Conservation (phyloP, 2,888 invertebrate genomes). For the Patella caerulea region DNA sequence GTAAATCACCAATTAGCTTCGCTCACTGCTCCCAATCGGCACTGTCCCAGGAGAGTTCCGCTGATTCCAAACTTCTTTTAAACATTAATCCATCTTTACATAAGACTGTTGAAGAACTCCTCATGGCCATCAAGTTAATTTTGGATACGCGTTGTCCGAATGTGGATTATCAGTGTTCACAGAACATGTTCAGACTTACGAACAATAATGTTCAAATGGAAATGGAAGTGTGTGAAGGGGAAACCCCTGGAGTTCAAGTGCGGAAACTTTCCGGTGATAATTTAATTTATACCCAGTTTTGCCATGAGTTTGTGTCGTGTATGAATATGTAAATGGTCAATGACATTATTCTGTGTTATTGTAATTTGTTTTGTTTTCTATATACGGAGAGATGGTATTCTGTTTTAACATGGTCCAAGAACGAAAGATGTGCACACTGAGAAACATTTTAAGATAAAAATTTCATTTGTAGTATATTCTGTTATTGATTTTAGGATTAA, state of each 20-base stretch:
- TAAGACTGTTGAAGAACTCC: slow-evolving; percentile 57
- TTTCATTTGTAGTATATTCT: no score
- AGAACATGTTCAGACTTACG: slow-evolving; percentile 55
- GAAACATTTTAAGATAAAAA: no score
- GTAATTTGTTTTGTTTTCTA: no score
- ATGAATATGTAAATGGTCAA: slow-evolving; percentile 46
- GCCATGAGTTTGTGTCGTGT: slow-evolving; percentile 60
- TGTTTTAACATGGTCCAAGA: no score
- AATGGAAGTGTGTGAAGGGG: slow-evolving; percentile 57
- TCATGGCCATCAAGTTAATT: slow-evolving; percentile 57
- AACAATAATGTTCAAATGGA: slow-evolving; percentile 61
- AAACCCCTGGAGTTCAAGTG: slow-evolving; percentile 57
- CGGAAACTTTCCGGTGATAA: slow-evolving; percentile 64
- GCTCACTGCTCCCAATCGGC: slow-evolving; percentile 23
- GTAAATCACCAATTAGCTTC: slow-evolving; percentile 4
- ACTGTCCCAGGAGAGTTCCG: slow-evolving; percentile 11
- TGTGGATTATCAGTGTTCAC: slow-evolving; percentile 58
- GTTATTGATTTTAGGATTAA: no score
- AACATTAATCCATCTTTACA: slow-evolving; percentile 35
- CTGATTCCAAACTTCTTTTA: slow-evolving; percentile 12
- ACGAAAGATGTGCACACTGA: no score
- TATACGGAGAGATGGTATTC: no score
- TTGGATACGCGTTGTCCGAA: slow-evolving; percentile 56
- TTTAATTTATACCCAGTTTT: slow-evolving; percentile 58
- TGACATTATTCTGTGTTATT: not conserved